Evolutionary conservation across 2,888 invertebrate species (phyloP), one percentile per base, ranked within the genome.

Genomic region (Bellardia pandia): DNA sequence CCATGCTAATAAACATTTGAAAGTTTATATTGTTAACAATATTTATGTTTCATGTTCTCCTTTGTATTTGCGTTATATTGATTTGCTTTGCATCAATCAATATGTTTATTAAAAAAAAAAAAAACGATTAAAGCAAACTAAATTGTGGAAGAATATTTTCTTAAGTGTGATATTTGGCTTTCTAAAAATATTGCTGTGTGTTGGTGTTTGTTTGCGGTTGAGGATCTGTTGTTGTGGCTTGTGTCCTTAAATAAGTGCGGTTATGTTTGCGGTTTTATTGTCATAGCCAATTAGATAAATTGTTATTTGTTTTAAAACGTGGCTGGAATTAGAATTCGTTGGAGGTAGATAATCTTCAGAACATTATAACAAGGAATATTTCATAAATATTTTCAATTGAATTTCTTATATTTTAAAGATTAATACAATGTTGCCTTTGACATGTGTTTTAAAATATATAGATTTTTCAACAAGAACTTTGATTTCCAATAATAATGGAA

Each of bases 251-350:
- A 51, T 11, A 45, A 60, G 9, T 51, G 51, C 9, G 33, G 37
- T 53, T 23, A 75, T 11, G 48, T 56, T 64, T 74, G 45, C 16
- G 53, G 56, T 80, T 33, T 74, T 66, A 53, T 74, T 64, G 56
- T 33, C 33, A 64, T 53, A 53, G 30, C 42, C 72, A 56, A 80
- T 80, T 80, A 72, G 48, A 42, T 56, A 64, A 80, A 64, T 71
- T 80, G 51, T 30, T 62, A 30, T 60, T 60, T 42, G 40, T 42
- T 72, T 71, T 68, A 14, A 45, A 16, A 13, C 45, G 30, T 68
- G 45, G 42, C 13, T 58, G 30, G 30, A 6, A 2, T 58, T 11
- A 58, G 4, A 58, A 58, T 58, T 58, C 2, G 3, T 13, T 56
- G 23, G 4, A 11, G 9, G 14, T 9, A 5, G 51, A 51, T 3